Base-by-base conservation (phyloP, 2,113 vertebrate species). In the Carassius gibelio region DNA sequence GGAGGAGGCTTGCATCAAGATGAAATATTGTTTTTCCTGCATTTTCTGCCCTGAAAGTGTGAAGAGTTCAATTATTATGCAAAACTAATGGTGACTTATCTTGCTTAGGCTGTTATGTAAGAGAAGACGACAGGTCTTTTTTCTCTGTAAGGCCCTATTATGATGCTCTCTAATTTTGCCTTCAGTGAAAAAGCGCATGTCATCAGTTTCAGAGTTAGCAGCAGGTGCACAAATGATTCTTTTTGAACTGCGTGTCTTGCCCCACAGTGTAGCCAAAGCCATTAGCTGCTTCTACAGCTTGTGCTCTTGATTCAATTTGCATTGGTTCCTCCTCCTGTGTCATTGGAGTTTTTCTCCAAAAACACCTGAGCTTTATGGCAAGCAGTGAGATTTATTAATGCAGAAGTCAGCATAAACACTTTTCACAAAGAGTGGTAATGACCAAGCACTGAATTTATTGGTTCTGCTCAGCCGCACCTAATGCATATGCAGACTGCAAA, bases 381-480 rank as follows among this genome's bases (percentile, higher is more conserved):
- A 48, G 50, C 59, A 61, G 80, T 91, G 91, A 91, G 69, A 91
- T 93, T 92, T 93, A 90, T 88, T 90, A 94, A 89, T 90, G 90
- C 91, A 91, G 92, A 91, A 92, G 91, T 93, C 91, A 91, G 92
- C 89, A 90, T 90, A 91, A 92, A 84, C 83, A 91, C 90, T 89
- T 88, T 89, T 79, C 82, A 86, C 90, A 89, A 88, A 50, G 14
- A 75, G 52, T 55, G 75, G 86, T 79, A 89, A 88, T 91, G 87
- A 87, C 90, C 75, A 45, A 48, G 84, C 88, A 82, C 86, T 79
- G 84, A 81, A 84, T 91, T 89, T 87, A 88, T 62, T 79, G 82
- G 62, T 86, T 59, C 19, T 59, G 75, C 86, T 86, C 76, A 75
- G 30, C 75, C 26, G 80, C 61, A 82, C 45, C 82, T 68, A 79